These are phyloP conservation scores for Campoletis sonorensis DNA, from an alignment of 1,140 invertebrate genomes.

Conservation along the genomic window DNA sequence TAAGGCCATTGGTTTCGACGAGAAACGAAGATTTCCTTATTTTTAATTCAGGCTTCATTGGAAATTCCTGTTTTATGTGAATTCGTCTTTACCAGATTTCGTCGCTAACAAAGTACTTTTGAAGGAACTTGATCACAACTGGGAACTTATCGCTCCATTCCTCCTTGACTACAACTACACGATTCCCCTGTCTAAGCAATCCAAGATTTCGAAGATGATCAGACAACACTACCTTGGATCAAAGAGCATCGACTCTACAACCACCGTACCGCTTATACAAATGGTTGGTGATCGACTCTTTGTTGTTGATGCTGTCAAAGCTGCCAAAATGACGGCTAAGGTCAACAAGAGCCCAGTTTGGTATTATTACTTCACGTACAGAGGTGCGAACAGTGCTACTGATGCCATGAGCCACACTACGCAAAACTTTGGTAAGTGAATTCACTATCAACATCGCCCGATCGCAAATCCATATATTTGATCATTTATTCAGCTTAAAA, in stretches of 20 bases:
- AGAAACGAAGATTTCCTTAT: no score
- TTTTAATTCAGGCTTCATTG: no score
- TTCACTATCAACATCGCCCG: no score
- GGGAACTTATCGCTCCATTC: slow-evolving; percentile 76
- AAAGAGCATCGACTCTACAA: slow-evolving; percentile 66
- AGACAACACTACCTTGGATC: slow-evolving; percentile 75
- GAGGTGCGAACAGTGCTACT: slow-evolving; percentile 74
- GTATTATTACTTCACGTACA: slow-evolving; percentile 78
- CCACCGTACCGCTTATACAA: slow-evolving; percentile 64
- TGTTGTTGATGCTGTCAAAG: slow-evolving; percentile 74
- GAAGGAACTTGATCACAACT: slow-evolving; percentile 75
- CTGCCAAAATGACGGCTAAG: slow-evolving; percentile 75
- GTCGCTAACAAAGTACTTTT: slow-evolving; percentile 68
- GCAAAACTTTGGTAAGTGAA: slow-evolving; percentile 74
- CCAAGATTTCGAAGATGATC: slow-evolving; percentile 72
- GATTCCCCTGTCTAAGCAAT: slow-evolving; percentile 68
- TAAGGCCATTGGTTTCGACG: slow-evolving; percentile 55
- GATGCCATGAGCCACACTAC: slow-evolving; percentile 68
- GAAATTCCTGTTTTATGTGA: no score
- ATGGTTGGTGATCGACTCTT: slow-evolving; percentile 79
- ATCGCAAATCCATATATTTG: no score
- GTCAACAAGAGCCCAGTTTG: slow-evolving; percentile 76
- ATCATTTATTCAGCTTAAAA: not conserved
- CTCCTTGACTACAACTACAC: slow-evolving; percentile 80
- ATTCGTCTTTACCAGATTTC: slow-evolving; percentile 67